These are phyloP conservation scores for Neoniphon sammara DNA, from an alignment of 2,797 vertebrate genomes.

Conservation along the genomic window DNA sequence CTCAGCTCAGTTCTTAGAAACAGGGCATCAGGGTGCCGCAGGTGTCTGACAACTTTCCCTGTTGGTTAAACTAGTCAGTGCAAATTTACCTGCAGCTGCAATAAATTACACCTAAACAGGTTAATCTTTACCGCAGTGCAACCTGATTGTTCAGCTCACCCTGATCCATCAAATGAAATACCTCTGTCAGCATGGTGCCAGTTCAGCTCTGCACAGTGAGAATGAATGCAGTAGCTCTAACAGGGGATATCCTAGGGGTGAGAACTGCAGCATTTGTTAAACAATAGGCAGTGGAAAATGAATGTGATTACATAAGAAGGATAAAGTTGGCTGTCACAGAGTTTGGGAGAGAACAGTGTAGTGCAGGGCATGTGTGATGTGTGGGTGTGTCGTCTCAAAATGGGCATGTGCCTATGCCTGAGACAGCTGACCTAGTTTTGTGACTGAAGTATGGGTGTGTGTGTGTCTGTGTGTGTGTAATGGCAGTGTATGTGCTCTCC, in stretches of 20 bases:
- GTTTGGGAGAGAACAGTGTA: conserved; percentile 54
- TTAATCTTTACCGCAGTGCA: conserved; percentile 22
- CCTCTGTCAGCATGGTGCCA: conserved; percentile 6
- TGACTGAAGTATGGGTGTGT: conserved; percentile 3
- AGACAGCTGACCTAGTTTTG: conserved; percentile 74
- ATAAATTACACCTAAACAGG: conserved; percentile 20
- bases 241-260: conserved; percentile 43
- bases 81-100: conserved; percentile 5
- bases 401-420: conserved; percentile 64
- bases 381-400: conserved; percentile 65
- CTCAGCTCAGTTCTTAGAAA: conserved; percentile 49
- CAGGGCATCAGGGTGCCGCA: conserved; percentile 25
- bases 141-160: conserved; percentile 10
- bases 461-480: conserved; percentile 59
- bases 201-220: conserved; percentile 9
- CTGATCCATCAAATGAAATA: conserved; percentile 31
- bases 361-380: conserved; percentile 54
- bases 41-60: conserved; percentile 32
- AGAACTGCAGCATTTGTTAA: conserved; percentile 15
- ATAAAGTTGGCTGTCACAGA: conserved; percentile 31
- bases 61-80: conserved; percentile 16
- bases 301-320: conserved; percentile 63
- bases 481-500: conserved; percentile 45
- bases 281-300: conserved; percentile 26
- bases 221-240: conserved; percentile 12